phyloP scores from a whole-genome alignment of 1,140 invertebrate genomes.

The Drosophila nasuta region DNA sequence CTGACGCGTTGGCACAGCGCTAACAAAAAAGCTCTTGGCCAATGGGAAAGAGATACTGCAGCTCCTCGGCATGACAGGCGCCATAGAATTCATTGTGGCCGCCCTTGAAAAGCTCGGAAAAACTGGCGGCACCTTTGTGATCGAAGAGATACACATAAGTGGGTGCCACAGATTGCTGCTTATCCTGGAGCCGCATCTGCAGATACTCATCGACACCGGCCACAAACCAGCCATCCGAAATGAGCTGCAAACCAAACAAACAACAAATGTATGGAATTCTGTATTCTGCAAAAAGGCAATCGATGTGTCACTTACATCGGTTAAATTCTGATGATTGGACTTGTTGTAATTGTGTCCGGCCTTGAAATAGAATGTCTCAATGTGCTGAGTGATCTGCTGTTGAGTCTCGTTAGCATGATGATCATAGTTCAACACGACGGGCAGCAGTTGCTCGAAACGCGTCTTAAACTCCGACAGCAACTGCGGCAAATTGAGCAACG shows the following conservation, averaged over 20 bases:
- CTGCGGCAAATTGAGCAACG: constrained; percentile 75
- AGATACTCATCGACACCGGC: constrained; percentile 87
- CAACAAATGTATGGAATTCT: neutral
- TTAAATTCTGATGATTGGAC: constrained; percentile 85
- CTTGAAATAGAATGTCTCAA: constrained; percentile 88
- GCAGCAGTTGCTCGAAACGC: constrained; percentile 87
- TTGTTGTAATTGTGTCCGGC: constrained; percentile 84
- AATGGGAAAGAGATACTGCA: constrained; percentile 90
- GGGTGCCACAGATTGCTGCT: constrained; percentile 85
- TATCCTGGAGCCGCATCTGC: constrained; percentile 85
- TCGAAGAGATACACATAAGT: constrained; percentile 89
- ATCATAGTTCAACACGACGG: constrained; percentile 87
- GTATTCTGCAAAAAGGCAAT: neutral
- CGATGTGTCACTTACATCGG: constrained; percentile 85
- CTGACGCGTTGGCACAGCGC: constrained; percentile 83
- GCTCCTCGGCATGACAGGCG: constrained; percentile 90
- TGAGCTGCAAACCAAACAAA: constrained; percentile 86
- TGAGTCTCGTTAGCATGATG: constrained; percentile 85
- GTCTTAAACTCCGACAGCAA: constrained; percentile 86
- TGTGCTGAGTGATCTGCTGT: constrained; percentile 85
- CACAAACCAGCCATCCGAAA: constrained; percentile 89
- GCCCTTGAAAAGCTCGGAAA: constrained; percentile 88
- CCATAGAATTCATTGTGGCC: constrained; percentile 87
- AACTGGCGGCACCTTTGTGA: constrained; percentile 88
- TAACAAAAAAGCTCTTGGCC: constrained; percentile 86